phyloP scores from a whole-genome alignment of 2,113 vertebrate species.

The Callithrix jacchus region DNA sequence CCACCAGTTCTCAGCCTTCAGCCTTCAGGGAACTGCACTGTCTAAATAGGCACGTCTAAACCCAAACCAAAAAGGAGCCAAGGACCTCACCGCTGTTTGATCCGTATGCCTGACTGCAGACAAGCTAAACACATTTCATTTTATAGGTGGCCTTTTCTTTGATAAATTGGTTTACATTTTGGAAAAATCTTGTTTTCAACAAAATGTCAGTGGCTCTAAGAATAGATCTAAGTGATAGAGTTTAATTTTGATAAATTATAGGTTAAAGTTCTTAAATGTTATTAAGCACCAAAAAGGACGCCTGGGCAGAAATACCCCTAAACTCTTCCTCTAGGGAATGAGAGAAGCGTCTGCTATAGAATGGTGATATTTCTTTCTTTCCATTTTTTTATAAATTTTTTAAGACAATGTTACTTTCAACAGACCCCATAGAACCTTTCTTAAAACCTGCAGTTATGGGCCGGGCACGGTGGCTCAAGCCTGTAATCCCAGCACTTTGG shows the following conservation, averaged over 20 bases:
- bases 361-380: not conserved
- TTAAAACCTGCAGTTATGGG: not conserved
- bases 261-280: slow-evolving; percentile 2
- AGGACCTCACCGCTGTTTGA: not conserved
- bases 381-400: not conserved
- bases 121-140: not conserved
- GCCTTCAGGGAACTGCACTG: not conserved
- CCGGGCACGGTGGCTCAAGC: no score
- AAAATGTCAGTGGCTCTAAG: slow-evolving; percentile 45
- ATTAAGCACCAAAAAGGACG: not conserved
- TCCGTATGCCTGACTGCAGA: not conserved
- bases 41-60: not conserved
- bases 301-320: not conserved
- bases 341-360: not conserved
- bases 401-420: not conserved
- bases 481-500: no score
- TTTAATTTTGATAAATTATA: slow-evolving; percentile 49
- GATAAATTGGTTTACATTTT: slow-evolving; percentile 43
- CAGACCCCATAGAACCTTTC: not conserved
- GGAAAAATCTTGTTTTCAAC: slow-evolving; percentile 47
- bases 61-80: not conserved
- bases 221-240: slow-evolving; percentile 19
- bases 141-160: slow-evolving; percentile 4
- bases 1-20: not conserved
- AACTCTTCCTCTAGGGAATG: not conserved